Conservation (phyloP, 2,888 invertebrate species). For the Seira sanloemensis region DNA sequence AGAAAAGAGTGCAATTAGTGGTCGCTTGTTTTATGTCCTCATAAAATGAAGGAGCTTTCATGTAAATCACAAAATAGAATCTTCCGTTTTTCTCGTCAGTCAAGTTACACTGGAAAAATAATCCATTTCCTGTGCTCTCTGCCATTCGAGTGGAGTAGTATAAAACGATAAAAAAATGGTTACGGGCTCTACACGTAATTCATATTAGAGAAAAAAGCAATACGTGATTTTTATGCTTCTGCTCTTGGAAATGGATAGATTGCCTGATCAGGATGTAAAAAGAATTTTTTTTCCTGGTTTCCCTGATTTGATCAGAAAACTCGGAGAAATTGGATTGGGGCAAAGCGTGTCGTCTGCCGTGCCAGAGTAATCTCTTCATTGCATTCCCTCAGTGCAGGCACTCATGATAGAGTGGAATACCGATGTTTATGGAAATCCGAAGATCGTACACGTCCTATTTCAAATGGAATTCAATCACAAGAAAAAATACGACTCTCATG, state of each 20-base stretch:
- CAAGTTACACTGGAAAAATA: conserved; percentile 25
- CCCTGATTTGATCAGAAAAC: background rate
- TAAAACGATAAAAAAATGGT: background rate
- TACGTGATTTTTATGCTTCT: too few relatives aligned
- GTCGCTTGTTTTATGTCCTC: conserved; percentile 26
- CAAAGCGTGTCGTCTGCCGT: background rate
- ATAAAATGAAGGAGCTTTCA: conserved; percentile 26
- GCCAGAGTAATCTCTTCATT: background rate
- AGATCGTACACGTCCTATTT: conserved; percentile 16
- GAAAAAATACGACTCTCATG: conserved; percentile 5
- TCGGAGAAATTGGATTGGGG: background rate
- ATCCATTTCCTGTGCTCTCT: conserved; percentile 47
- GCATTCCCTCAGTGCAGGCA: background rate
- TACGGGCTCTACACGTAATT: too few relatives aligned
- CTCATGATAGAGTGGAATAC: background rate
- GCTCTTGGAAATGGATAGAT: conserved; percentile 25
- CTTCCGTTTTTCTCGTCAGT: conserved; percentile 5
- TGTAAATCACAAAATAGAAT: conserved; percentile 29
- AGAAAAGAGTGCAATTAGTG: conserved; percentile 29
- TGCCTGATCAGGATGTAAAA: conserved; percentile 24
- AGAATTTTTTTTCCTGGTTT: background rate
- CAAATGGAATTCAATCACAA: background rate
- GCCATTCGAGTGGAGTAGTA: background rate
- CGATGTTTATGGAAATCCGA: conserved; percentile 7
- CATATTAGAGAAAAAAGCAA: too few relatives aligned